Base-by-base conservation (phyloP, 2,888 invertebrate genomes). In the Brassicogethes aeneus region DNA sequence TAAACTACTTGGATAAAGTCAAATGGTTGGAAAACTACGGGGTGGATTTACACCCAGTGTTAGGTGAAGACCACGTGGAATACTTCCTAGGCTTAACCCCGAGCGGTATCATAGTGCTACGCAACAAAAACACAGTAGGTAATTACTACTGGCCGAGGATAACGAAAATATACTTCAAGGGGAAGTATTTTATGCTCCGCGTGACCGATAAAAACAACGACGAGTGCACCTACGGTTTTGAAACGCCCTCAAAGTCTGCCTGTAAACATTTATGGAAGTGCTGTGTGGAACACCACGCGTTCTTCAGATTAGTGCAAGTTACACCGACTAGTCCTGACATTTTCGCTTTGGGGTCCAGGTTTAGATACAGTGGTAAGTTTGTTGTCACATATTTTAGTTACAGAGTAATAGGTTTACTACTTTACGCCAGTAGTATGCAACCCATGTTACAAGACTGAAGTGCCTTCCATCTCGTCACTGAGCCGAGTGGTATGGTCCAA, bases 1-100 rank as follows among this genome's bases (percentile, higher is more conserved):
- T 93, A 59, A 90, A 87, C 73, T 96, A 90, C 72, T 77, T 96
- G 68, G 94, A 96, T 70, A 92, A 94, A 77, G 91, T 93, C 56
- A 95, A 95, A 77, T 95, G 95, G 95, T 77, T 95, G 60, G 95
- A 96, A 68, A 92, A 95, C 90, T 96, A 95, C 65, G 96, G 96
- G 37, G 94, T 95, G 36, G 95, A 96, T 73, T 77, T 95, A 56
- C 95, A 96, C 73, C 93, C 93, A 38, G 95, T 95, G 46, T 71
- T 93, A 81, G 92, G 92, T 45, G 94, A 95, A 74, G 93, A 94
- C 70, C 93, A 89, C 64, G 89, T 92, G 48, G 95, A 95, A 68
- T 95, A 95, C 71, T 95, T 91, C 71, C 75, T 96, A 64, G 95
- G 94, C 44, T 72, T 96, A 60, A 95, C 95, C 52, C 95, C 95